Conservation (phyloP, 2,113 vertebrate species). For the Quiscalus mexicanus region DNA sequence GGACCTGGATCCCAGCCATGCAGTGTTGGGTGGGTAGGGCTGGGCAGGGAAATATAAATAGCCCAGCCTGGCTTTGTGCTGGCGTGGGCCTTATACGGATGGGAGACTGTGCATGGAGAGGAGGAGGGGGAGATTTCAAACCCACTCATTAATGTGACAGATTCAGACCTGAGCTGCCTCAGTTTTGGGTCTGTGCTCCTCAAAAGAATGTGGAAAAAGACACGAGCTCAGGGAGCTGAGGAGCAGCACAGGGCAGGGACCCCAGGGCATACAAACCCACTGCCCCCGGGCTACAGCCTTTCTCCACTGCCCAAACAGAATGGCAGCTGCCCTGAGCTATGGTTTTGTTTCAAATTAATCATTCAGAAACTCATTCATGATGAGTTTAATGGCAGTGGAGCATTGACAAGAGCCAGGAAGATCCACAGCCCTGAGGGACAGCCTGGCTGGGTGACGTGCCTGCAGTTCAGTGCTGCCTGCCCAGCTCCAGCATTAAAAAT, state of each 20-base stretch:
- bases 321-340: neutral
- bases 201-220: neutral
- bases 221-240: neutral
- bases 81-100: slow-evolving; percentile 18
- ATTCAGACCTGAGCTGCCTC: neutral
- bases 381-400: neutral
- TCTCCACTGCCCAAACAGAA: neutral
- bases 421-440: neutral
- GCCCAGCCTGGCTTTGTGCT: slow-evolving; percentile 35
- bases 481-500: neutral
- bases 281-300: neutral
- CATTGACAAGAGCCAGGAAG: neutral
- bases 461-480: neutral
- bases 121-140: neutral
- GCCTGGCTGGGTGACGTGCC: neutral
- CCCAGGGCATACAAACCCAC: neutral
- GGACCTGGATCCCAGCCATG: neutral
- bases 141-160: neutral
- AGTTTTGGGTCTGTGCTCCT: neutral
- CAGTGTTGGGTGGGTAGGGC: neutral
- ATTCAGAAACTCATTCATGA: neutral
- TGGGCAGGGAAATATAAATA: slow-evolving; percentile 30
- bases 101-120: neutral
- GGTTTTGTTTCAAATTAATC: neutral
- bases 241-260: neutral